phyloP scores from a whole-genome alignment of 1,140 invertebrate genomes.

The Vollenhovia emeryi region DNA sequence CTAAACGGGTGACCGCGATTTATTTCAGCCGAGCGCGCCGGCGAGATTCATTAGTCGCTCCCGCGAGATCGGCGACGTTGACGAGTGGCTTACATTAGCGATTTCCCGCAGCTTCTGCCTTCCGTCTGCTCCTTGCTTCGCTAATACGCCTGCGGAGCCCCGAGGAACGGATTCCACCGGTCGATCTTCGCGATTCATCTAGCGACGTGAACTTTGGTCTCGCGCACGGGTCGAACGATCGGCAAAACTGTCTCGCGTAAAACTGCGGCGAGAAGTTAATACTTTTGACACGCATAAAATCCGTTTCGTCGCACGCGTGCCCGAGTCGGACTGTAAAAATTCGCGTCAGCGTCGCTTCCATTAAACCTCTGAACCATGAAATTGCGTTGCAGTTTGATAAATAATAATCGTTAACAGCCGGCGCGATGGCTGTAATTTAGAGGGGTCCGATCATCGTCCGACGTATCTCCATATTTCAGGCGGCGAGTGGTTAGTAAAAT shows the following conservation, averaged over 20 bases:
- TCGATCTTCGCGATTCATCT: neutral
- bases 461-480: constrained; percentile 39
- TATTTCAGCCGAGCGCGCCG: constrained; percentile 37
- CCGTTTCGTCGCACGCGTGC: neutral
- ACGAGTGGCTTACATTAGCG: constrained; percentile 53
- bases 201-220: neutral
- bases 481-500: neutral
- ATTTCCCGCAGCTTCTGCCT: constrained; percentile 28
- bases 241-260: neutral
- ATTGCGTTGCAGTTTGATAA: constrained; percentile 19
- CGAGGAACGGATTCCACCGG: neutral
- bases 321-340: neutral
- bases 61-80: constrained; percentile 46
- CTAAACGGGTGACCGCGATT: constrained; percentile 44
- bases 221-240: neutral
- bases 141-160: neutral
- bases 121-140: neutral
- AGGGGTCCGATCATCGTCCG: neutral
- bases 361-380: constrained; percentile 9
- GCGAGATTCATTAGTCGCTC: constrained; percentile 56
- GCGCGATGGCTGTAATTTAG: constrained; percentile 4
- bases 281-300: no score
- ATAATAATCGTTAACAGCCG: constrained; percentile 43
- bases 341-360: neutral
- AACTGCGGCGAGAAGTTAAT: neutral